Conservation (phyloP, 2,797 vertebrate species). For the Microcaecilia unicolor region DNA sequence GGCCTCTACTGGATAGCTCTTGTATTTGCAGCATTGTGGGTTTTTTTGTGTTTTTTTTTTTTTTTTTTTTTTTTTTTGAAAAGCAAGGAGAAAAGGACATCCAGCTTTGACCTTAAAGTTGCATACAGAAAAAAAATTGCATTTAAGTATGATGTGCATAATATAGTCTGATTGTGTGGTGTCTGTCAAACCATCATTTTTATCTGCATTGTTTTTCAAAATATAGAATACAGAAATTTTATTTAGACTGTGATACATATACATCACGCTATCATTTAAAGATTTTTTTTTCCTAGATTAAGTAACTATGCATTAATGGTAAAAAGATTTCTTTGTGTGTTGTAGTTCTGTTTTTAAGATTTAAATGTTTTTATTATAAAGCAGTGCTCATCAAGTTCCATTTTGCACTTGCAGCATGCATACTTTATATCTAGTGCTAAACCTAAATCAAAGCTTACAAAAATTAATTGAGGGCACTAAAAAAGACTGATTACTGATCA, state of each 20-base stretch:
- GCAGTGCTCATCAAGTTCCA: too few species aligned
- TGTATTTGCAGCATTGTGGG: slow-evolving; percentile 37
- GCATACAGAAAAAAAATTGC: too few species aligned
- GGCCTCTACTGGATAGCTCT: slow-evolving; percentile 82
- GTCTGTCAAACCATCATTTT: slow-evolving; percentile 12
- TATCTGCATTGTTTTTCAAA: slow-evolving; percentile 1
- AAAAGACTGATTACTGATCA: too few species aligned
- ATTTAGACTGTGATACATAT: slow-evolving; percentile 14
- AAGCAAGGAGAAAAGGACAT: slow-evolving; percentile 9
- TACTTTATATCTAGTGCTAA: too few species aligned
- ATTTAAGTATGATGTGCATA: slow-evolving; percentile 11
- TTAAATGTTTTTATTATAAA: too few species aligned
- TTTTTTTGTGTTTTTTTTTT: too few species aligned
- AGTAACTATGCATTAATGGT: slow-evolving; percentile 22
- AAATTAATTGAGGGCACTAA: too few species aligned
- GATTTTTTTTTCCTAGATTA: slow-evolving; percentile 34
- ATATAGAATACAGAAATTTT: slow-evolving; percentile 25
- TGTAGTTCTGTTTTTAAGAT: too few species aligned
- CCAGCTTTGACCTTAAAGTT: slow-evolving; percentile 32
- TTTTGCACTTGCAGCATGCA: too few species aligned
- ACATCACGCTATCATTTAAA: slow-evolving; percentile 15
- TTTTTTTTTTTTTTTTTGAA: slow-evolving; percentile 9
- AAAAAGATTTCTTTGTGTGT: too few species aligned
- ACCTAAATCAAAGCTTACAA: too few species aligned
- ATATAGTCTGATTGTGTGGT: slow-evolving; percentile 13